Conservation (phyloP, 1,140 invertebrate genomes). For the Apis florea region DNA sequence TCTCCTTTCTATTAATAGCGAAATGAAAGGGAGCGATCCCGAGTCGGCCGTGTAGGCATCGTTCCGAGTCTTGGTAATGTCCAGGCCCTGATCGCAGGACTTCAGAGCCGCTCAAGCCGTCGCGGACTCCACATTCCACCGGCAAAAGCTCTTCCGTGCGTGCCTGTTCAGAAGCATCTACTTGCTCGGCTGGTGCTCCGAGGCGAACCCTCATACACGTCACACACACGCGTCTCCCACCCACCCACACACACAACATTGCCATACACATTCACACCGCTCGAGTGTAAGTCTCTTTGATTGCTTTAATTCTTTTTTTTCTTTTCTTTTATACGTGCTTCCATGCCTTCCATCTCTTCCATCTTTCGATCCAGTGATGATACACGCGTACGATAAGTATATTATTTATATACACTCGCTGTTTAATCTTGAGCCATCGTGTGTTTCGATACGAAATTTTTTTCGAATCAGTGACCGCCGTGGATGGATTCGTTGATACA, state of each 20-base stretch:
- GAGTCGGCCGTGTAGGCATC: conserved; percentile 24
- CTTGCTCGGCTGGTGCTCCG: conserved; percentile 59
- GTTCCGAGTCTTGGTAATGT: conserved; percentile 53
- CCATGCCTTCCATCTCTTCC: no score
- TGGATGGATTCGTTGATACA: not conserved
- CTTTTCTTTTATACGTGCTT: conserved; percentile 20
- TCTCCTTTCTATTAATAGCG: conserved; percentile 70
- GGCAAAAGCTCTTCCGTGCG: conserved; percentile 71
- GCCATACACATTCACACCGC: conserved; percentile 52
- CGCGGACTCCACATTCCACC: conserved; percentile 83
- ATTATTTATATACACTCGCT: no score
- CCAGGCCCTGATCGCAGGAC: conserved; percentile 55
- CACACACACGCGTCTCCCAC: conserved; percentile 26
- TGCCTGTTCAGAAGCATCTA: conserved; percentile 55
- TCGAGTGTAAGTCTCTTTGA: conserved; percentile 68
- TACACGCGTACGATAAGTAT: no score
- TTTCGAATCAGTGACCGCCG: conserved; percentile 9
- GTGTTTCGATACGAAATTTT: no score
- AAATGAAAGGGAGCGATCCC: conserved; percentile 38
- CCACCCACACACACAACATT: conserved; percentile 37
- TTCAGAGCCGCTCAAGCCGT: conserved; percentile 81
- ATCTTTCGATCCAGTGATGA: no score
- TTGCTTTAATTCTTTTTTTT: not conserved
- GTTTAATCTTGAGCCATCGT: no score
- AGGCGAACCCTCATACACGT: conserved; percentile 48